These are phyloP conservation scores for Apis dorsata DNA, from an alignment of 1,140 invertebrate species.

Conservation along the genomic window DNA sequence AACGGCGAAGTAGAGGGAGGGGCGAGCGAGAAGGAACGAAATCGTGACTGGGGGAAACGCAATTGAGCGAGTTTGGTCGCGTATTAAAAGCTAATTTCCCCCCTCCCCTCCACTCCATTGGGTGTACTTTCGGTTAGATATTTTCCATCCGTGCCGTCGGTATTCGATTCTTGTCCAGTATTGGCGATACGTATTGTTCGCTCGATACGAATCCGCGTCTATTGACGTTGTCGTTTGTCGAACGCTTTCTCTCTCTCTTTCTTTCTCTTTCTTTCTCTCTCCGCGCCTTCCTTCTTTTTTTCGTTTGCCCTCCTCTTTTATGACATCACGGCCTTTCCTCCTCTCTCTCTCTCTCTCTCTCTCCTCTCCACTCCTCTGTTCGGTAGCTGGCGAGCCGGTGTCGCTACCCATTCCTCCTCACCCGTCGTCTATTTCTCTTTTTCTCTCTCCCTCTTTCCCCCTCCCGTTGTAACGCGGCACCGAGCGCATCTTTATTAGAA, in stretches of 20 bases:
- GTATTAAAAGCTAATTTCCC: constrained; percentile 61
- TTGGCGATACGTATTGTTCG: constrained; percentile 53
- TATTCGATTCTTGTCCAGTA: constrained; percentile 52
- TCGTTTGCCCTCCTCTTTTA: neutral
- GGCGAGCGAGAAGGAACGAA: no score
- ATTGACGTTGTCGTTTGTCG: constrained; percentile 57
- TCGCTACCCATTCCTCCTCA: neutral
- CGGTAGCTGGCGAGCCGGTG: neutral
- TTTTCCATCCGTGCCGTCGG: constrained; percentile 40
- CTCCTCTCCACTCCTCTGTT: no score
- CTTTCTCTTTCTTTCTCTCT: no score
- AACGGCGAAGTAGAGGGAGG: no score
- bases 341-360: neutral
- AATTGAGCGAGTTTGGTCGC: constrained; percentile 38
- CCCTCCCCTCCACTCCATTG: neutral
- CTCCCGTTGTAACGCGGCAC: constrained; percentile 9
- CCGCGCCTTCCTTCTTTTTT: neutral
- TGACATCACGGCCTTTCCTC: constrained; percentile 18
- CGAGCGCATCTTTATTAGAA: constrained; percentile 66
- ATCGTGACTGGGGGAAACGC: constrained; percentile 21
- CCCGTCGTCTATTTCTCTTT: neutral
- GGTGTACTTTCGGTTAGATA: neutral
- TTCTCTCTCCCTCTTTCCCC: neutral
- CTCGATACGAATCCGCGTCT: constrained; percentile 59
- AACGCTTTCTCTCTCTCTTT: constrained; percentile 16